Evolutionary conservation across 1,140 invertebrate species (phyloP), one percentile per base, ranked within the genome.

Genomic region (Caenorhabditis tropicalis): DNA sequence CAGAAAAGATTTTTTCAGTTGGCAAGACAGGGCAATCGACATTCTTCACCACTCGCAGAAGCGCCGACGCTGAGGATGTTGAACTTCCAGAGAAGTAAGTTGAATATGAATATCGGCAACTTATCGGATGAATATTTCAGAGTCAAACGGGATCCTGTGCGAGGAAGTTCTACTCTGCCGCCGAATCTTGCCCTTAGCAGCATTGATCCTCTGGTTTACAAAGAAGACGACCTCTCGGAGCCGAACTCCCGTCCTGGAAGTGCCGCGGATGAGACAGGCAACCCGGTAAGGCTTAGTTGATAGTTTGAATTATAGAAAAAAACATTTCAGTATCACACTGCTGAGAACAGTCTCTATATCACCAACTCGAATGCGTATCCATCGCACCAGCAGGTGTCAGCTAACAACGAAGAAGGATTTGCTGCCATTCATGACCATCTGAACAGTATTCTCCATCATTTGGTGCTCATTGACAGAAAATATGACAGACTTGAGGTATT

Each of bases 401-500:
- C 36, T 36, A 19, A 9, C 0, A 43, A 2, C n/a, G 65, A 74
- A 9, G 65, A 74, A 74, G 36, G 65, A 3, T 74, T 74, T 15
- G n/a, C 19, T 15, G 36, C 36, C 65, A 74, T 74, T 31, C 36
- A 74, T 24, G 65, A 74, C 1, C 65, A 74, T 74, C 21, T 74
- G 19, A 74, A 74, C 65, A 24, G 19, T 10, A 74, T 74, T 46
- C 15, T 74, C 19, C 36, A 74, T 43, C 65, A 74, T 24, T n/a
- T 74, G 33, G 10, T 74, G 24, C 12, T 53, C 9, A 81, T 51
- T 81, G 79, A 81, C 33, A 81, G 79, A 31, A 49, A 81, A 81
- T 49, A 81, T 31, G 49, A 53, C 79, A 81, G 79, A 53, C 46
- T 81, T 19, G 79, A 53, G 48, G 46, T 74, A 43, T 24, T 27